phyloP scores from a whole-genome alignment of 2,797 vertebrate genomes.

The Galago senegalensis region DNA sequence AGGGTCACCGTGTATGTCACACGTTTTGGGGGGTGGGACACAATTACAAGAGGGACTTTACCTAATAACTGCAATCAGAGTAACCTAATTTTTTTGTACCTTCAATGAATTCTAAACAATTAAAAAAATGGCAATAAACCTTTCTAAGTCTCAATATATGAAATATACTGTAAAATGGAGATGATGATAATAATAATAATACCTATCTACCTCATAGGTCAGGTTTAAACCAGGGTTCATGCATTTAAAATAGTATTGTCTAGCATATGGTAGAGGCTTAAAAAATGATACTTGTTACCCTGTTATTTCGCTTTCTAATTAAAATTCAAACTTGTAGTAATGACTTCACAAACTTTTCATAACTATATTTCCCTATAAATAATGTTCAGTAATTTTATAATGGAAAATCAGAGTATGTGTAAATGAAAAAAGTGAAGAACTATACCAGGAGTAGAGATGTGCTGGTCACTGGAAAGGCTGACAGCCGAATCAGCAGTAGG shows the following conservation, averaged over 20 bases:
- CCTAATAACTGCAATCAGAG: no score
- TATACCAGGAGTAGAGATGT: conserved; percentile 88
- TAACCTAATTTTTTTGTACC: no score
- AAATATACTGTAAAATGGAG: not conserved
- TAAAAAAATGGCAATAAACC: not conserved
- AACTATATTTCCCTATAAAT: not conserved
- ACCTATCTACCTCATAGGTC: not conserved
- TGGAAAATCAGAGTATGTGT: not conserved
- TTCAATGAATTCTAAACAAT: not conserved
- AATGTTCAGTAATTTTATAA: not conserved
- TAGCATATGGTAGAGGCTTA: not conserved
- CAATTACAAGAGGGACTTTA: no score
- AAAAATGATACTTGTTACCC: not conserved
- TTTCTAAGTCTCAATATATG: not conserved
- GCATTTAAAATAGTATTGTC: not conserved
- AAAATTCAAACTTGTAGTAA: conserved; percentile 32
- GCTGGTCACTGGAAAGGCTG: conserved; percentile 69
- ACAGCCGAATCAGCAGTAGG: conserved; percentile 73
- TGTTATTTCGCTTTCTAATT: not conserved
- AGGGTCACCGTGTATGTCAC: no score
- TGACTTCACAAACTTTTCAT: conserved; percentile 13
- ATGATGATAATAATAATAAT: not conserved
- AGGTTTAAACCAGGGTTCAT: not conserved
- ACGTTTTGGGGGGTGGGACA: no score
- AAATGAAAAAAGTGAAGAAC: not conserved